Evolutionary conservation across 2,888 invertebrate species (phyloP).

Genomic region (Acanthosepion lycidas): DNA sequence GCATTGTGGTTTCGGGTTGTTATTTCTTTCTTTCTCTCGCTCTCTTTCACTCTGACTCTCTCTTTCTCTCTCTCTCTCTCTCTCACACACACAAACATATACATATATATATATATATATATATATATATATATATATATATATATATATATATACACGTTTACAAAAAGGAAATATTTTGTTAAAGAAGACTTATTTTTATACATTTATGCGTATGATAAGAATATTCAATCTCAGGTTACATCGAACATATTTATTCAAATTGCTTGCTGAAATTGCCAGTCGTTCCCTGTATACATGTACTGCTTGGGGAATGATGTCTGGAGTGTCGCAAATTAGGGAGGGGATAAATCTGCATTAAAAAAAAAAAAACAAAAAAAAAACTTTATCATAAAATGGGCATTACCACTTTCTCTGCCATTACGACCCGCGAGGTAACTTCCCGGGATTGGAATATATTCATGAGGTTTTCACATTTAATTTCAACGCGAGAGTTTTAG

Average conservation of each 20-base stretch:
- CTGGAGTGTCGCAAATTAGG: neutral
- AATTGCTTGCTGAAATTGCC: neutral
- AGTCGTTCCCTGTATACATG: neutral
- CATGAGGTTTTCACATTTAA: neutral
- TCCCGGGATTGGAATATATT: neutral
- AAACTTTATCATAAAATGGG: neutral
- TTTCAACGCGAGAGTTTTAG: neutral
- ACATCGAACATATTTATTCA: constrained; percentile 5
- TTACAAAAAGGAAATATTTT: no score
- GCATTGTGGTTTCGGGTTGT: no score
- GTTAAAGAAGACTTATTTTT: no score
- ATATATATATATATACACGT: no score
- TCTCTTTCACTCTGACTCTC: no score
- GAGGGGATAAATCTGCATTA: neutral
- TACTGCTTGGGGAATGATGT: neutral
- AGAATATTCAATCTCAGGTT: neutral
- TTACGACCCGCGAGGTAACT: neutral
- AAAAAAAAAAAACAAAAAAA: neutral
- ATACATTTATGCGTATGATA: neutral
- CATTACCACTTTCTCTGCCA: neutral
- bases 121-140: no score
- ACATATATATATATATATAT: no score
- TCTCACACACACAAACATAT: no score
- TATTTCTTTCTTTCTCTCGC: no score
- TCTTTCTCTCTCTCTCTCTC: no score